Evolutionary conservation across 1,140 invertebrate genomes (phyloP), one percentile per base, ranked within the genome.

Genomic region (Oryctes rhinoceros): DNA sequence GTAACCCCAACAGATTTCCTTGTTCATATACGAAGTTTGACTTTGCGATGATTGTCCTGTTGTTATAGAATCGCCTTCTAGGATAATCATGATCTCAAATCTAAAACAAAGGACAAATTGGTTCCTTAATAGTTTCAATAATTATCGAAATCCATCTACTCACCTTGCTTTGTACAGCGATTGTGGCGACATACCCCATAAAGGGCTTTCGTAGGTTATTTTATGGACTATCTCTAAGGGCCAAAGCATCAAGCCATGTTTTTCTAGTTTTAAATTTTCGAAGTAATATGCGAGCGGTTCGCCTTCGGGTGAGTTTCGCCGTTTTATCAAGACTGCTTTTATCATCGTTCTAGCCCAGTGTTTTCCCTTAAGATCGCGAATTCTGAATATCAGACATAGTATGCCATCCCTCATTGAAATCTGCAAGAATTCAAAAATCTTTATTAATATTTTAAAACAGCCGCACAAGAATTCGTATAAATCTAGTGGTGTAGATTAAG

Each of bases 1-100:
- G 86, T 96, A 93, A 3, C 96, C 96, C 95, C 96, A 97, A 20
- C 94, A 90, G 49, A 97, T 94, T 87, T 97, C 96, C 39, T 91
- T 91, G 10, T 94, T 93, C 20, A 95, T 87, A 87, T 96, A 97
- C 0, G 95, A 96, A 0, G 95, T 95, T 74, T 94, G 87, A 67
- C 91, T 92, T 83, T 94, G 92, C 0, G 93, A 93, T 39, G 92
- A 91, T 79, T 94, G 94, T 3, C 94, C 95, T 10, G 95, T 96
- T 67, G 91, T 92, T 83, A 94, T 93, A 0, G 95, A 94, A 15
- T 91, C 91, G 3, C 96, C 96, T 84, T 96, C 95, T 35, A 97
- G 89, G 78, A 95, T 93, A 3, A 96, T 93, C 53, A 97, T 93
- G 37, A 98, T 92, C 88, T 98, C 96, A 87, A 97, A 97, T 84